Evolutionary conservation across 2,113 vertebrate genomes (phyloP), one percentile per base, ranked within the genome.

Genomic region (Hippocampus barbouri): DNA sequence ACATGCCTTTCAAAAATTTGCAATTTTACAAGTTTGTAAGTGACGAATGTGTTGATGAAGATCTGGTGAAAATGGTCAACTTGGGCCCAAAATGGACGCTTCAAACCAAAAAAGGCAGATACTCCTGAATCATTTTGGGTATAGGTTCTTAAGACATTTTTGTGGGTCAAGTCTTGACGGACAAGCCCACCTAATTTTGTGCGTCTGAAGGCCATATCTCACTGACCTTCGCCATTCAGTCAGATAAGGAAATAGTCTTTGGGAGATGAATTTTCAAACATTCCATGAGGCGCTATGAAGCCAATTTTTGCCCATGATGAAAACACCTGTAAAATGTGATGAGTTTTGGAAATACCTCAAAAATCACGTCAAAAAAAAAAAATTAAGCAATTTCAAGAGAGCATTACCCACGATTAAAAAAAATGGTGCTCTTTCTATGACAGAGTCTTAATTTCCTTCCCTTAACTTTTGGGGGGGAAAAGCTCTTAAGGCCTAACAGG

Each of bases 401-500:
- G 56, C 12, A 12, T 61, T 27, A 12, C 10, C 56, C 56, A 27
- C 5, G 3, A 59, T 23, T 23, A 7, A 27, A 8, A 56, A 38
- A 43, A 65, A 7, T 7, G 8, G 21, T 15, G 11, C 7, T 65
- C n/a, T 65, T 21, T 23, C 8, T 16, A 23, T 41, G 34, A 66
- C 45, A 10, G 27, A 1, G 60, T 71, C 12, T 80, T 80, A 71
- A 82, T 73, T 79, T 79, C 71, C 66, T 73, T 80, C 59, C 72
- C 76, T 81, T 73, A 77, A 65, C 79, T 79, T 72, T 66, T 41
- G 74, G 71, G 45, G 45, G 74, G 71, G 70, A 18, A 62, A 82
- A 68, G 77, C 74, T 73, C 80, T 81, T 66, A 73, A 63, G 49
- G 75, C 65, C 72, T 86, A 73, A 78, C 88, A 86, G 45, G 18